A percentile compares a stretch with the other conserved stretches of the same genome.
Conservation (phyloP, 2,888 invertebrate genomes). For the Trachelus iudaicus region DNA sequence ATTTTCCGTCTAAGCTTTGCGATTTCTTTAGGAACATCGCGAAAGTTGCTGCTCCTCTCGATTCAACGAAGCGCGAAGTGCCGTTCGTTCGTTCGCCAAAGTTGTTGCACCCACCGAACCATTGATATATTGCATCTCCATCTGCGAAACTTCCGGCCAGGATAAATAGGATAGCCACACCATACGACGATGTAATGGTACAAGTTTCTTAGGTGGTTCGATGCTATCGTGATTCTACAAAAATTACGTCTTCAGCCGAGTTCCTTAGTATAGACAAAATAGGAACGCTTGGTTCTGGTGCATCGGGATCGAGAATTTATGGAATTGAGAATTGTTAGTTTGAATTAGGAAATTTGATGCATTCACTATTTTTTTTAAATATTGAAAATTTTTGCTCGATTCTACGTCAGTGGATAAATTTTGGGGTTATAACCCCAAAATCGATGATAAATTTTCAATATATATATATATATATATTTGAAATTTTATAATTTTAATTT, state of each 20-base stretch:
- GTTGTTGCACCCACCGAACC: neutral
- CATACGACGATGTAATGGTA: neutral
- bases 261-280: neutral
- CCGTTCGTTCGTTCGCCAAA: neutral
- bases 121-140: neutral
- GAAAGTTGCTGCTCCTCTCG: neutral
- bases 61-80: neutral
- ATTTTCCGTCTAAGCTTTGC: neutral
- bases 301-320: neutral
- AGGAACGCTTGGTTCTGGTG: neutral
- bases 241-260: constrained; percentile 12
- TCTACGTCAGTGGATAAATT: neutral
- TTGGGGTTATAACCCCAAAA: too few species aligned
- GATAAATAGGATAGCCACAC: neutral
- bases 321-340: neutral
- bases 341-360: neutral
- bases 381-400: neutral
- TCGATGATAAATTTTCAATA: too few species aligned
- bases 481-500: neutral
- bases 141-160: neutral
- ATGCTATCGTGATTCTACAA: neutral
- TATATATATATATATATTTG: too few species aligned
- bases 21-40: neutral
- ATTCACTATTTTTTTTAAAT: neutral
- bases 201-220: neutral